These are phyloP conservation scores for Euwallacea similis DNA, from an alignment of 1,140 invertebrate species.

Conservation along the genomic window DNA sequence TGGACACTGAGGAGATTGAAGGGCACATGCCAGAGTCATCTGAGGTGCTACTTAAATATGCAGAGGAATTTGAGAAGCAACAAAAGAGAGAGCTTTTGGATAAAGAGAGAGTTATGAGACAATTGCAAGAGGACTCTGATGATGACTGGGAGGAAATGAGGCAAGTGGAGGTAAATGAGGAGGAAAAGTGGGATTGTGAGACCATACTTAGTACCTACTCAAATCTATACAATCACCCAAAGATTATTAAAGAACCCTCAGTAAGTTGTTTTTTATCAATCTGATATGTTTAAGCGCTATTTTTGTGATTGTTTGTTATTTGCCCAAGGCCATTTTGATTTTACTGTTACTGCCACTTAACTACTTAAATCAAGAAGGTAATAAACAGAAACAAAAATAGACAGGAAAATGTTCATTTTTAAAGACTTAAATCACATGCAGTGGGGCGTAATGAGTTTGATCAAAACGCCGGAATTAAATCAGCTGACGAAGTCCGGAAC, in stretches of 20 bases:
- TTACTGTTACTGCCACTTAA: no score
- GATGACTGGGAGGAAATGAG: conserved; percentile 9
- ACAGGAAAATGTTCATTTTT: no score
- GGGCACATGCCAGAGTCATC: conserved; percentile 71
- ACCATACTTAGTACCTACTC: conserved; percentile 89
- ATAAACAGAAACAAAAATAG: background rate
- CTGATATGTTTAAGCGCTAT: background rate
- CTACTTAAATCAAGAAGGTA: no score
- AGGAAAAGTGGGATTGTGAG: conserved; percentile 89
- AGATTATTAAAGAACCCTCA: conserved; percentile 78
- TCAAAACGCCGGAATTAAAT: no score
- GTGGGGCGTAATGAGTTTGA: no score
- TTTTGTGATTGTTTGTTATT: background rate
- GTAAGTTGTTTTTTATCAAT: conserved; percentile 50
- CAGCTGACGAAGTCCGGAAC: no score
- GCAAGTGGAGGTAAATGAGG: conserved; percentile 47
- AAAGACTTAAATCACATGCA: no score
- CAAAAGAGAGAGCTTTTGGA: conserved; percentile 65
- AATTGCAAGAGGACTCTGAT: conserved; percentile 35
- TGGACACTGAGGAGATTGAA: conserved; percentile 89
- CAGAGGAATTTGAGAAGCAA: conserved; percentile 63
- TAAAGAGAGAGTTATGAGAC: conserved; percentile 40
- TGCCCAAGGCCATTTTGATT: no score
- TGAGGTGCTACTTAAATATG: conserved; percentile 66
- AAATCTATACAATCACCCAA: conserved; percentile 88